Base-by-base conservation (phyloP, 1,140 invertebrate species). In the Leptonema lineaticorne region DNA sequence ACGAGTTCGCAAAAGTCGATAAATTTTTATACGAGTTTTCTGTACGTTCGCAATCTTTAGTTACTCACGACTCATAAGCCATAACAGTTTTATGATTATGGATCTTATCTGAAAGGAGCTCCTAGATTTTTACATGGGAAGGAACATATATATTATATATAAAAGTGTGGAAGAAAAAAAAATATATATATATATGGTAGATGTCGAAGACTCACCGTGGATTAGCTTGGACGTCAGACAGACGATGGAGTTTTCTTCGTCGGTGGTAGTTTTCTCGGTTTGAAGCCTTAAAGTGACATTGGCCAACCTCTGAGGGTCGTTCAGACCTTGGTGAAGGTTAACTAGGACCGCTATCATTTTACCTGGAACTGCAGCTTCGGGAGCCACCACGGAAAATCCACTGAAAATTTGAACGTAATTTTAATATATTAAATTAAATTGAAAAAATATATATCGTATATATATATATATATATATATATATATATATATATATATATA, bases 291-390 rank as follows among this genome's bases (percentile, higher is more conserved):
- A 79, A 2, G 84, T 85, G 14, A 86, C 84, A 67, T 86, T 87
- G 37, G 83, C 75, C 22, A 82, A 82, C 70, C 81, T 81, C 30
- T 79, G 68, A 27, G 77, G 75, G n/a, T 75, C 76, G 48, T 79
- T 79, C 53, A 77, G 78, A 67, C 81, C 78, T 50, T 82, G 82
- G 68, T 86, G 85, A 18, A 87, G 78, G 20, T 85, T 86, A 28
- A 87, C 82, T 9, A 87, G 80, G 33, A 87, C 81, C 7, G 85
- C 85, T 45, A 85, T 86, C 2, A 84, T 84, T 75, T 85, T 85
- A 11, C 85, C 86, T 0, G 86, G 85, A 7, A 86, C 85, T 2
- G 85, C 85, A 11, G 85, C 78, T 74, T 86, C 84, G 1, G 86
- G 85, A 9, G 85, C 83, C 48, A 87, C 85, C 16, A 87, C 84